A percentile compares a stretch with the other conserved stretches of the same genome.
These are phyloP conservation scores for Vombatus ursinus DNA, from an alignment of 2,113 vertebrate species.

Conservation along the genomic window DNA sequence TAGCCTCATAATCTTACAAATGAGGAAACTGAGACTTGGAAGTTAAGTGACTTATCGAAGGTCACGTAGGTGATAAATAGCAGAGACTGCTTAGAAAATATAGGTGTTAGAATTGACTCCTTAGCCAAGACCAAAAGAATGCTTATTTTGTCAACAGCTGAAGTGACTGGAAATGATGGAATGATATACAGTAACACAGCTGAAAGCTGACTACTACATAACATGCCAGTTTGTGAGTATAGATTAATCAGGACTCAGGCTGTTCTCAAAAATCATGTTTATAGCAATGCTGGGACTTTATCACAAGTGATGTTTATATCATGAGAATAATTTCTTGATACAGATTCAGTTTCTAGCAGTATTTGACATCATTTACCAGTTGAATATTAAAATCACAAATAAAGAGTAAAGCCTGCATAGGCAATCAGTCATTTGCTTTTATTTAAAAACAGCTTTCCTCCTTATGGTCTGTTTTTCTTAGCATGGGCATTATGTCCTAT, in stretches of 20 bases:
- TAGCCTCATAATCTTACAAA: neutral
- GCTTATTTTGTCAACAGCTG: slow-evolving; percentile 3
- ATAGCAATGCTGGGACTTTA: neutral
- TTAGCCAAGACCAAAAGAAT: neutral
- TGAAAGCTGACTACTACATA: slow-evolving; percentile 30
- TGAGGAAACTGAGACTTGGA: neutral
- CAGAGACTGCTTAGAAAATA: neutral
- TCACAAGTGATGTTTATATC: neutral
- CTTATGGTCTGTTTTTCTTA: neutral
- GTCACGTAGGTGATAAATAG: neutral
- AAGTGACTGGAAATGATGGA: neutral
- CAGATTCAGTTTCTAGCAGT: neutral
- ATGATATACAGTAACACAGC: neutral
- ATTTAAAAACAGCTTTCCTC: neutral
- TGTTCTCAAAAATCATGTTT: neutral
- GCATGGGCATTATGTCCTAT: neutral
- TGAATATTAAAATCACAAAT: neutral
- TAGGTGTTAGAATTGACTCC: neutral
- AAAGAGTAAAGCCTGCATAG: neutral
- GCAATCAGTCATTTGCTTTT: neutral
- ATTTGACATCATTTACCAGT: neutral
- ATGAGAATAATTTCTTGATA: neutral
- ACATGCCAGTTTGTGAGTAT: neutral
- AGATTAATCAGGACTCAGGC: neutral
- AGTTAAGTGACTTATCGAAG: neutral